Evolutionary conservation across 2,113 vertebrate genomes (phyloP), one percentile per base, ranked within the genome.

Genomic region (Scatophagus argus): DNA sequence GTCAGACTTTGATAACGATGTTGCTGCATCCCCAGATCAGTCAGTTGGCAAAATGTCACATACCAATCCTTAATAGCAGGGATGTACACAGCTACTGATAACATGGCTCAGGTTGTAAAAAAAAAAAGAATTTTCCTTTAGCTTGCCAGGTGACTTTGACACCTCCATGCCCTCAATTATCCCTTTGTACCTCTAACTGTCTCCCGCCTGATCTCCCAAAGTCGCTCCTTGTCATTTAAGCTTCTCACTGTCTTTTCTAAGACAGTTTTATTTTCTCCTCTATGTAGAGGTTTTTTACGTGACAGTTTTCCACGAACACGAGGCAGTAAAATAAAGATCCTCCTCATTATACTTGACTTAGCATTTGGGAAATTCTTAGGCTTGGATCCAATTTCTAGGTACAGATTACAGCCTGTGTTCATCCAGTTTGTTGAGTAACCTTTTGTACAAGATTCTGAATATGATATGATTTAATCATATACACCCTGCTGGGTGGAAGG

Each of bases 121-220:
- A 27, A 34, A 23, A 54, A 10, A 60, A 27, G 17, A 31, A 8
- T 56, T 58, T 59, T 25, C 19, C 49, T 65, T 68, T 52, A 49
- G 49, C 67, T 52, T 52, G 51, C 51, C 31, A 58, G 65, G 65
- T 79, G 21, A 71, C 73, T 81, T 79, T 72, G 49, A 79, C 68
- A 61, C 41, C 31, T 71, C 46, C 21, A 17, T 89, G 86, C 74
- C 82, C 82, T 87, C 84, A 87, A 83, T 91, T 85, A 89, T 82
- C 80, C 56, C 46, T 79, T 62, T 75, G 79, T 79, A 62, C 74
- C 69, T 66, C 56, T 4, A 47, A 67, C 72, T 47, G 81, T 59
- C 71, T 63, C 78, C 62, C 56, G 61, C 51, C 44, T 46, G n/a
- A 63, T 83, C 68, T 63, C 39, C 63, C 27, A 3, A 61, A 80